Evolutionary conservation across 2,797 vertebrate genomes (phyloP), one percentile per base, ranked within the genome.

Genomic region (Schizopygopsis malacanthus): DNA sequence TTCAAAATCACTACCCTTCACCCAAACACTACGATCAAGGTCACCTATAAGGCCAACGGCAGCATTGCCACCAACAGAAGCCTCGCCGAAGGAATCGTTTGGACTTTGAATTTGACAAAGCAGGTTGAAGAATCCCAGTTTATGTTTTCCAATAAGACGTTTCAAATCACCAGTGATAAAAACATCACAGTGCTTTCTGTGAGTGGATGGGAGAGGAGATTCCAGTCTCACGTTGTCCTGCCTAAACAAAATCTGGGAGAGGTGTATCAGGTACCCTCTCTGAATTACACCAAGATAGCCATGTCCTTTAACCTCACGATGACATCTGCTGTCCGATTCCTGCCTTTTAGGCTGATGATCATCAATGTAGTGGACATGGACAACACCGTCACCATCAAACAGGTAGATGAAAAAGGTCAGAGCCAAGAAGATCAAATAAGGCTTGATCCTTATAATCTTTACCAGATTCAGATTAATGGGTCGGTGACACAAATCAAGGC

Each of bases 341-440:
- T 56, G 20, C 90, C 84, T 0, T 95, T 94, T 88, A 91, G 73
- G 18, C 52, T 96, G n/a, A 22, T 95, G 2, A 86, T 96, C 9
- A n/a, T 95, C 65, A 95, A 94, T 0, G 15, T 43, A 0, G 28
- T 50, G 0, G 0, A 65, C 0, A 4, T 3, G 4, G 0, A 0
- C 0, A 94, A 93, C 88, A 8, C 0, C 0, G 89, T 95, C 6
- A 88, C 16, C 0, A 1, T 95, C 71, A 73, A 71, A 4, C 7
- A 15, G 22, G n/a, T 45, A 0, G 0, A 18, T 2, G 87, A 81
- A 0, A 0, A 0, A 0, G 0, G 0, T 0, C 0, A 0, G 0
- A 1, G 0, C 0, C 0, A 0, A 5, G 12, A 15, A 10, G 37
- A 18, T 6, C 63, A 0, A 0, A 0, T 91, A 13, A 0, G 0